Conservation (phyloP, 1,140 invertebrate genomes). For the Ceratosolen solmsi region DNA sequence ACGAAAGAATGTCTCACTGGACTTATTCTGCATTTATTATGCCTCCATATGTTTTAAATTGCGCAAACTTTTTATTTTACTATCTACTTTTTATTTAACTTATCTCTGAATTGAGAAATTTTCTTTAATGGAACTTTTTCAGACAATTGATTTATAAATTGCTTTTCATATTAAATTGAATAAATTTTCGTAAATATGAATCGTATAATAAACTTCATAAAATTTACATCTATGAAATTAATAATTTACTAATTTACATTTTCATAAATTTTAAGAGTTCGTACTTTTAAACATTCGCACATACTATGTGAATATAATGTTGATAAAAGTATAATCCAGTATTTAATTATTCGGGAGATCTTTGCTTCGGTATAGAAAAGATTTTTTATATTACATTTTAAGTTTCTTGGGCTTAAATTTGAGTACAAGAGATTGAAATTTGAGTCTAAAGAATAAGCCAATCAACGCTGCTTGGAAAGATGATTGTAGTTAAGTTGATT, state of each 20-base stretch:
- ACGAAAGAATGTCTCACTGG: not conserved
- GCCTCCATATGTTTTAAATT: not conserved
- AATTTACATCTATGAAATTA: not conserved
- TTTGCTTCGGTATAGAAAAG: not conserved
- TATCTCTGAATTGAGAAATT: not conserved
- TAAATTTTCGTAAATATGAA: not conserved
- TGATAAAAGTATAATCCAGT: not conserved
- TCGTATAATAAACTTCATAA: not conserved
- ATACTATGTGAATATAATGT: not conserved
- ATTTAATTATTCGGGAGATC: not conserved
- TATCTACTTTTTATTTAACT: not conserved
- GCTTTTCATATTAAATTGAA: not conserved
- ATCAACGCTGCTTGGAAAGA: no score
- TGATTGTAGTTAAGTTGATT: no score
- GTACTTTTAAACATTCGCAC: no score
- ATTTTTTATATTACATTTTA: not conserved
- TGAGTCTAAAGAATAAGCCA: no score
- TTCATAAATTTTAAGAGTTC: no score
- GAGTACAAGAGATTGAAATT: not conserved
- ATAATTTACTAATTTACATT: not conserved
- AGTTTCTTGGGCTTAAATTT: not conserved
- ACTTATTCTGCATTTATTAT: not conserved
- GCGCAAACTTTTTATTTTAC: not conserved
- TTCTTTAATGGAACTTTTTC: not conserved
- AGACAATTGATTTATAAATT: not conserved